Evolutionary conservation across 2,797 vertebrate species (phyloP).

Genomic region (Nyctibius grandis): DNA sequence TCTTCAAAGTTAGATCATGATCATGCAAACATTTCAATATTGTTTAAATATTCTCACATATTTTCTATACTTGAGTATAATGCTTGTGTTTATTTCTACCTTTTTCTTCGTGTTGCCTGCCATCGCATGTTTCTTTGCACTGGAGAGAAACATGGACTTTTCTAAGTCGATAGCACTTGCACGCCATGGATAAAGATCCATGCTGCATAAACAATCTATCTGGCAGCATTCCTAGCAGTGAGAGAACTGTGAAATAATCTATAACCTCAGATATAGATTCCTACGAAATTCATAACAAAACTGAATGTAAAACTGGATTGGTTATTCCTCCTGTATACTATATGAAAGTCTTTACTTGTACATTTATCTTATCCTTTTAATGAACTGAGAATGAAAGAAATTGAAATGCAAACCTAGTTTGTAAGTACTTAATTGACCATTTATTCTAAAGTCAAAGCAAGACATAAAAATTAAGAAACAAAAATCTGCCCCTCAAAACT

Average conservation of each 20-base stretch:
- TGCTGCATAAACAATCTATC: slow-evolving; percentile 49
- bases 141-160: slow-evolving; percentile 25
- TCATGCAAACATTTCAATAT: not conserved
- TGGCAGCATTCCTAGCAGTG: slow-evolving; percentile 41
- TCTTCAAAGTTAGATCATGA: not conserved
- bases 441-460: not conserved
- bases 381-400: slow-evolving; percentile 26
- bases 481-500: not conserved
- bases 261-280: slow-evolving; percentile 17
- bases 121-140: not conserved
- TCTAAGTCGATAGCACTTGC: slow-evolving; percentile 36
- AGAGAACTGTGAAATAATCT: not conserved
- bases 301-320: not conserved
- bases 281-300: slow-evolving; percentile 45
- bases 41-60: not conserved
- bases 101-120: slow-evolving; percentile 19
- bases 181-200: slow-evolving; percentile 34
- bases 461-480: not conserved
- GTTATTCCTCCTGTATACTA: not conserved
- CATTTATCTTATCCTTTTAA: slow-evolving; percentile 19
- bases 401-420: slow-evolving; percentile 8
- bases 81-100: not conserved
- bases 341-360: slow-evolving; percentile 27
- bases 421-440: not conserved
- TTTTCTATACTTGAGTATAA: not conserved